These are phyloP conservation scores for Pristionchus mayeri DNA, from an alignment of 2,888 invertebrate genomes.

Conservation along the genomic window DNA sequence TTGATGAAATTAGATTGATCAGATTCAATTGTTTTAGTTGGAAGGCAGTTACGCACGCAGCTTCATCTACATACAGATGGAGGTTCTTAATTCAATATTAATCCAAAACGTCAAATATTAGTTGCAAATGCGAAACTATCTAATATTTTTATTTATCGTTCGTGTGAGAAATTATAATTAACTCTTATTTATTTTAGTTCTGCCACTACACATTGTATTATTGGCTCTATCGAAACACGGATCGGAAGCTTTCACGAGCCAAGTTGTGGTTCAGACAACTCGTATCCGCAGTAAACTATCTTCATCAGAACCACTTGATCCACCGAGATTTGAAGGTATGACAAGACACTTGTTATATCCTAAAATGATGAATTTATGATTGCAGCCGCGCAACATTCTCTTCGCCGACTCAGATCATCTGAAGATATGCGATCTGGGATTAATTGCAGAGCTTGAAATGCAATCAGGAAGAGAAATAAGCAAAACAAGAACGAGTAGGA, in stretches of 20 bases:
- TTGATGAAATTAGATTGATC: too few relatives aligned
- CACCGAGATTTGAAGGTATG: constrained; percentile 18
- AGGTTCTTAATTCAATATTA: background rate
- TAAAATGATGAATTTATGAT: too few relatives aligned
- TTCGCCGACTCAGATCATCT: too few relatives aligned
- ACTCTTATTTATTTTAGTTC: background rate
- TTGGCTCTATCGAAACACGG: background rate
- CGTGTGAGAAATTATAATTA: background rate
- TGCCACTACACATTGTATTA: background rate
- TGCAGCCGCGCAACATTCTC: too few relatives aligned
- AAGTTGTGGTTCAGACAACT: background rate
- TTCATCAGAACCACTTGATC: background rate
- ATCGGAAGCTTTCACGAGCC: background rate
- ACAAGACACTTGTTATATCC: too few relatives aligned
- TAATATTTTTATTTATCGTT: background rate
- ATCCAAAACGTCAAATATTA: too few relatives aligned
- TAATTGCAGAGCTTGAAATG: too few relatives aligned
- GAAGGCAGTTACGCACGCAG: background rate
- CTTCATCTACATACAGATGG: constrained; percentile 9
- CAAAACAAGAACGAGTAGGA: too few relatives aligned
- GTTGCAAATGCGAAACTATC: too few relatives aligned
- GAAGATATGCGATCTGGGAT: too few relatives aligned
- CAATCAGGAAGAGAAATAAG: too few relatives aligned
- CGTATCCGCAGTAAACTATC: background rate
- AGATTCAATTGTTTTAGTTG: background rate